Base-by-base conservation (phyloP, 2,113 vertebrate species). In the Python bivittatus region DNA sequence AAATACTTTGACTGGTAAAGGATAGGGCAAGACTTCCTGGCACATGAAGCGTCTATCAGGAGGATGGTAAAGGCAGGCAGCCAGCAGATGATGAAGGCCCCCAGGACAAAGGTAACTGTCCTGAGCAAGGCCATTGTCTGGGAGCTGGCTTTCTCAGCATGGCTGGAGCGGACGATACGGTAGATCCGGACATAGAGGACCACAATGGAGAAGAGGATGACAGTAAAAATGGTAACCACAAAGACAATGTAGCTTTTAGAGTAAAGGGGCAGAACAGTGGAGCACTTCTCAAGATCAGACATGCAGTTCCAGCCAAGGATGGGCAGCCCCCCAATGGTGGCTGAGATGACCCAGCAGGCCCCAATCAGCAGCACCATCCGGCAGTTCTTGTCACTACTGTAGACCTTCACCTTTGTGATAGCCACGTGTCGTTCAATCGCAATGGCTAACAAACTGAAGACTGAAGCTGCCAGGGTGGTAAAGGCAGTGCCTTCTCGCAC, bases 291-390 rank as follows among this genome's bases (percentile, higher is more conserved):
- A 1, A 98, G 96, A 44, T 97, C 95, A 72, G 97, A 95, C 93
- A 99, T 98, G 97, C 99, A 99, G 97, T 99, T 99, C 99, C 99
- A 99, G 0, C 99, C 99, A 0, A 99, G 97, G 96, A 99, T 98
- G 92, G 99, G 99, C 60, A 99, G 93, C 13, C 98, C 98, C 0
- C 98, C 99, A 0, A 99, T 96, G 52, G 98, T 97, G 84, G 99
- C 97, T 0, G 99, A 98, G 87, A 98, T 98, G 11, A 98, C 97
- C 99, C 99, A 99, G 2, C 99, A 99, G 0, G 99, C 98, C 2
- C 98, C 98, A 3, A 99, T 99, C n/a, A 99, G 97, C 91, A 99
- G 96, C 93, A 99, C 97, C 99, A 99, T 99, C 10, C 99, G 97
- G 79, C 98, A 99, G 20, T 97, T 98, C 97, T 98, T 98, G 95